These are phyloP conservation scores for Mycteria americana DNA, from an alignment of 2,797 vertebrate species.

Conservation along the genomic window DNA sequence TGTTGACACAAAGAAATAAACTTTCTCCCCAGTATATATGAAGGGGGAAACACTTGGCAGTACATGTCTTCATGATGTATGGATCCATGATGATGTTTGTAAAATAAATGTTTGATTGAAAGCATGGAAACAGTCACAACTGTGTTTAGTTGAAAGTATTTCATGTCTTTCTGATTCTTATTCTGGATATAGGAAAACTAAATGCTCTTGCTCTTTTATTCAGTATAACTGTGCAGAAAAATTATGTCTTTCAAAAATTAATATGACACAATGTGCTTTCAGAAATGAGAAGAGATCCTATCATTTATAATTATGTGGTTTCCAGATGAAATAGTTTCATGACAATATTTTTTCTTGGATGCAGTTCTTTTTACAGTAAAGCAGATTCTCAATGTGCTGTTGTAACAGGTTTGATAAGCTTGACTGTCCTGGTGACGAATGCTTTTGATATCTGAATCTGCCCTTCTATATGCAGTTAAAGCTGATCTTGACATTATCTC, in stretches of 20 bases:
- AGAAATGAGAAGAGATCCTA: neutral
- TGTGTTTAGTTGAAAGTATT: neutral
- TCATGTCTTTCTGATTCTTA: neutral
- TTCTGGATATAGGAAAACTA: neutral
- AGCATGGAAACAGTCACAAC: neutral
- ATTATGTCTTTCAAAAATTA: neutral
- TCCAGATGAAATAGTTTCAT: neutral
- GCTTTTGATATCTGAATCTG: neutral
- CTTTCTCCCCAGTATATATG: neutral
- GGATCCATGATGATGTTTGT: neutral
- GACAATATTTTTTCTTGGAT: neutral
- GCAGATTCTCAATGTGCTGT: neutral
- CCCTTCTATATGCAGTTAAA: neutral
- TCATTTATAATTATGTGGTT: neutral
- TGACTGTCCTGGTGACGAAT: neutral
- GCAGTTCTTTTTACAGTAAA: neutral
- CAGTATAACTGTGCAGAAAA: neutral
- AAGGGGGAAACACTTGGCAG: neutral
- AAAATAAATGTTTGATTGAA: slow-evolving; percentile 6
- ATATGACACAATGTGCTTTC: neutral
- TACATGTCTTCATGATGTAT: neutral
- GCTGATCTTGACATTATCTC: neutral
- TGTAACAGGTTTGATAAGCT: neutral
- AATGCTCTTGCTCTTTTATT: neutral
- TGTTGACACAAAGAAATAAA: neutral